Conservation (phyloP, 2,113 vertebrate species). For the Chamaea fasciata region DNA sequence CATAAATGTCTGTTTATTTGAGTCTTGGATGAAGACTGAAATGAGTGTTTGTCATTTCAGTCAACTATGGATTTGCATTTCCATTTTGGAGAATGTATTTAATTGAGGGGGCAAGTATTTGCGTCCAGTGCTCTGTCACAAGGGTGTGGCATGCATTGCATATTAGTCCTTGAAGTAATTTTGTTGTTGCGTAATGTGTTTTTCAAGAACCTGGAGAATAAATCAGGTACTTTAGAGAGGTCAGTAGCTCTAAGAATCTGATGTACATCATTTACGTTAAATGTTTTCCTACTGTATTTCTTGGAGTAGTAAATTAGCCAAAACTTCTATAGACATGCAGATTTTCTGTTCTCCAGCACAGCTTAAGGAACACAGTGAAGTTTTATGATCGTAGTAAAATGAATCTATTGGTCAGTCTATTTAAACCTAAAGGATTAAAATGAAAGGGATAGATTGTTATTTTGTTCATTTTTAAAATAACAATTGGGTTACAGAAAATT, state of each 20-base stretch:
- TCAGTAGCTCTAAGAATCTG: background rate
- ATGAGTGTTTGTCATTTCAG: background rate
- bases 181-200: background rate
- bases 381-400: background rate
- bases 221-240: background rate
- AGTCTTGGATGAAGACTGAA: background rate
- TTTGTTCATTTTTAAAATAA: background rate
- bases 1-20: background rate
- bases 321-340: background rate
- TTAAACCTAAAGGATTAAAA: background rate
- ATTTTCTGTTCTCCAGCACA: background rate
- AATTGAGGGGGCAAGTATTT: background rate
- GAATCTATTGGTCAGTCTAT: background rate
- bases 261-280: background rate
- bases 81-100: background rate
- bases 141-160: background rate
- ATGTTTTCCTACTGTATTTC: background rate
- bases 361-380: background rate
- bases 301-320: background rate
- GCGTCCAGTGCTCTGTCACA: background rate
- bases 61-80: background rate
- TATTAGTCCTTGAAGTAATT: background rate
- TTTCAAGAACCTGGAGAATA: background rate
- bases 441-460: background rate
- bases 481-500: background rate